Evolutionary conservation across 2,888 invertebrate species (phyloP), one percentile per base, ranked within the genome.

Genomic region (Gryllus longicercus): DNA sequence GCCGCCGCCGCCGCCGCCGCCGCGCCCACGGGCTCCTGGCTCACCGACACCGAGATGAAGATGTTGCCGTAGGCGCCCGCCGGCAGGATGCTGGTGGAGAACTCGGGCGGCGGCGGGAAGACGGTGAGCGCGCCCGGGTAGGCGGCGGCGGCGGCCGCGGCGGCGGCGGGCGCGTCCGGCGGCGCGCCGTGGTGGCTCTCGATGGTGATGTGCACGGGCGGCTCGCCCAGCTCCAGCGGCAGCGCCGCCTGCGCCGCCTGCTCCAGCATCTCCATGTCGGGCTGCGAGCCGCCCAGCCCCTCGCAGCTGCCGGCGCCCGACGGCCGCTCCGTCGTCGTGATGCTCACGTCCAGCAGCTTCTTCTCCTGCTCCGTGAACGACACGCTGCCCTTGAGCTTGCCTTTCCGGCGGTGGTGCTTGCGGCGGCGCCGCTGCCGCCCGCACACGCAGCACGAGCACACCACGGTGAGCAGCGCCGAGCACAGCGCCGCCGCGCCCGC

Each of bases 281-380:
- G 88, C 81, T 91, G 93, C 74, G 92, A 90, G 84, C 93, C 93
- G 84, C 93, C 93, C 51, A 92, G 90, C 83, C 91, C 90, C 83
- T 91, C 91, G 84, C 91, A 91, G 84, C 92, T 92, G 80, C 89
- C 89, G 2, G 80, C 88, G 87, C 75, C 89, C 87, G 88, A 91
- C 79, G 87, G 90, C 11, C 91, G 88, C 82, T 91, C 91, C 12
- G 91, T 91, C 11, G 93, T 93, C 18, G 93, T 92, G 74, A 93
- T 92, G 83, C 95, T 95, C 23, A 95, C 92, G 84, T 95, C 95
- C 82, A 96, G 88, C 81, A 96, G 88, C 85, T 95, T 95, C 87
- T 96, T 95, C 85, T 96, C 95, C 88, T 96, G 96, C 85, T 96
- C 96, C 78, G 94, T 95, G 85, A 95, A 95, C 86, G 95, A 95